Percentiles rank a stretch among this genome's conserved stretches.
These are phyloP conservation scores for Catajapyx aquilonaris DNA, from an alignment of 1,140 invertebrate genomes.

Conservation along the genomic window DNA sequence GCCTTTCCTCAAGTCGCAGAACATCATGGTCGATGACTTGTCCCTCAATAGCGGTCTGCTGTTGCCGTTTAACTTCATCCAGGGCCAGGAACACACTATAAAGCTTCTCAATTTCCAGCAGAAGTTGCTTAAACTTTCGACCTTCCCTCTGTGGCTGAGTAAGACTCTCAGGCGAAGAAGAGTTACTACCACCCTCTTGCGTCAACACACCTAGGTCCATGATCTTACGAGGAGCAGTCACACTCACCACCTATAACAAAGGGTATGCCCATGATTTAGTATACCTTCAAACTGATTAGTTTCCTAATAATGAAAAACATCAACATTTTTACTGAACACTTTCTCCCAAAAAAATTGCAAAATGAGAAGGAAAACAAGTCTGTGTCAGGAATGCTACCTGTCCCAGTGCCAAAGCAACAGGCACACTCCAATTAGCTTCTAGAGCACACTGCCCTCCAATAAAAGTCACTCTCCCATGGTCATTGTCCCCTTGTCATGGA, in stretches of 20 bases:
- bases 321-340: not conserved
- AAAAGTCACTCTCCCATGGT: too few relatives aligned
- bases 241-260: constrained; percentile 46
- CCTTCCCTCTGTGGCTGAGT: constrained; percentile 22
- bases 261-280: constrained; percentile 11
- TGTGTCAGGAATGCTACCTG: too few relatives aligned
- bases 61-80: too few relatives aligned
- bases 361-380: too few relatives aligned
- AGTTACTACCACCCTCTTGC: constrained; percentile 23
- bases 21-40: too few relatives aligned
- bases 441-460: too few relatives aligned
- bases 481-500: too few relatives aligned
- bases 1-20: too few relatives aligned
- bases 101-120: constrained; percentile 62
- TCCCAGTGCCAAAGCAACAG: too few relatives aligned
- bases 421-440: too few relatives aligned
- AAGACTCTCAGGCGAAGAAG: constrained; percentile 10
- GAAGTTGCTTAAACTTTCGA: constrained; percentile 46
- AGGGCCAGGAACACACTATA: too few relatives aligned
- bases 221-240: constrained; percentile 80
- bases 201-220: constrained; percentile 67
- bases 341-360: not conserved
- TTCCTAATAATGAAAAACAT: not conserved
- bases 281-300: not conserved
- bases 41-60: too few relatives aligned